Conservation (phyloP, 2,797 vertebrate genomes). For the Alfaro cultratus region DNA sequence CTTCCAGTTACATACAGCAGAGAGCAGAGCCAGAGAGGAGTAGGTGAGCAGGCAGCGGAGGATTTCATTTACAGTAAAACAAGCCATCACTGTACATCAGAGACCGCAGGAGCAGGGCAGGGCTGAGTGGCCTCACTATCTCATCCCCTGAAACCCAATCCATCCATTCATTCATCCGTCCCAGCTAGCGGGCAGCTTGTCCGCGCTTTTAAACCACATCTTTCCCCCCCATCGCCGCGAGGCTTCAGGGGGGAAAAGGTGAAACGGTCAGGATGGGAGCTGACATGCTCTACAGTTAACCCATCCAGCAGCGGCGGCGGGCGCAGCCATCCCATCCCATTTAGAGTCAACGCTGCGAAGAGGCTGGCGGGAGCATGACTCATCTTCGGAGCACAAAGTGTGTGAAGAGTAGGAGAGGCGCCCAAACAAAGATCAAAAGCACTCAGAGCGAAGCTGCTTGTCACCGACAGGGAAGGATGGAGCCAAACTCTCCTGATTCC, state of each 20-base stretch:
- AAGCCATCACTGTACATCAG: conserved; percentile 72
- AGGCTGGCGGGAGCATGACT: conserved; percentile 62
- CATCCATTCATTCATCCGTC: conserved; percentile 36
- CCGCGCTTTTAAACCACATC: conserved; percentile 46
- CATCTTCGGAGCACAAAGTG: conserved; percentile 54
- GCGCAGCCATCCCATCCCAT: conserved; percentile 35
- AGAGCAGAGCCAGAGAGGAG: conserved; percentile 47
- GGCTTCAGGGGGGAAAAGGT: conserved; percentile 17
- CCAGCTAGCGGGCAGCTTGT: conserved; percentile 49
- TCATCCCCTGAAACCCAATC: conserved; percentile 76
- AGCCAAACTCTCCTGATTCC: conserved; percentile 41
- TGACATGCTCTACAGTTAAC: conserved; percentile 22
- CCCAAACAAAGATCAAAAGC: conserved; percentile 61
- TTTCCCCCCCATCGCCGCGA: conserved; percentile 28
- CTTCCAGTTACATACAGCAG: conserved; percentile 76
- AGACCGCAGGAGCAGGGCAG: conserved; percentile 72
- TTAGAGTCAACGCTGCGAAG: conserved; percentile 47
- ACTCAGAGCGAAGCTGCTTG: conserved; percentile 51
- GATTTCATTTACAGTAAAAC: conserved; percentile 83
- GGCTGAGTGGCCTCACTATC: conserved; percentile 70
- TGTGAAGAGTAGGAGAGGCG: conserved; percentile 49
- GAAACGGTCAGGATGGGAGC: conserved; percentile 29
- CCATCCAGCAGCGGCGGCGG: conserved; percentile 9
- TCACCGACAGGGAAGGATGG: conserved; percentile 46
- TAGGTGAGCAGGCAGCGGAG: conserved; percentile 71